Percentiles rank a stretch among this genome's conserved stretches.
Evolutionary conservation across 2,888 invertebrate genomes (phyloP).

Genomic region (Orthonychiurus folsomi): DNA sequence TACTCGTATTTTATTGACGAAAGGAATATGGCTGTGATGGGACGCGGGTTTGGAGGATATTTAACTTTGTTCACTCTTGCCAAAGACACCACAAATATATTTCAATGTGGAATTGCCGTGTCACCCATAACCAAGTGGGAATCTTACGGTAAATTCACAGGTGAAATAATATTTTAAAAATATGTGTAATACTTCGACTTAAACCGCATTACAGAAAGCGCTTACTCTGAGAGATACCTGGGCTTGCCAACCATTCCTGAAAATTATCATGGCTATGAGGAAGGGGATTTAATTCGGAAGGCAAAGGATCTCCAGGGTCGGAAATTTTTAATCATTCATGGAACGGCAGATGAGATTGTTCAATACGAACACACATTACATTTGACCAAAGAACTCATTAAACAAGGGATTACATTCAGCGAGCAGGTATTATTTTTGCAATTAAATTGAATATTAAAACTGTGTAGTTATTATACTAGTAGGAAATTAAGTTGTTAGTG

Average conservation of each 20-base stretch:
- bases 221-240: conserved; percentile 82
- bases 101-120: conserved; percentile 74
- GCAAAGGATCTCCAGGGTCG: conserved; percentile 65
- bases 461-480: too few species aligned
- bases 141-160: conserved; percentile 34
- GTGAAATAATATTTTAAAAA: neutral
- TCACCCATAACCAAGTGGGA: conserved; percentile 65
- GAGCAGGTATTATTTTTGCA: conserved; percentile 78
- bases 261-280: conserved; percentile 61
- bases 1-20: conserved; percentile 73
- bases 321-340: conserved; percentile 59
- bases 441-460: too few species aligned
- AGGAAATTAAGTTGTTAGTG: too few species aligned
- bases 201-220: too few species aligned
- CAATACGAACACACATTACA: conserved; percentile 81
- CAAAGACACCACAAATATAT: conserved; percentile 62
- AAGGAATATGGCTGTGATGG: conserved; percentile 72
- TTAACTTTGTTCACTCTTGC: conserved; percentile 71
- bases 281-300: conserved; percentile 66
- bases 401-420: conserved; percentile 69
- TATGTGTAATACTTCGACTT: conserved; percentile 54
- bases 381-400: conserved; percentile 71
- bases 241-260: conserved; percentile 57
- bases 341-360: conserved; percentile 73
- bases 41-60: conserved; percentile 82